Conservation (phyloP, 2,113 vertebrate species). For the Neodon shergylaensis region DNA sequence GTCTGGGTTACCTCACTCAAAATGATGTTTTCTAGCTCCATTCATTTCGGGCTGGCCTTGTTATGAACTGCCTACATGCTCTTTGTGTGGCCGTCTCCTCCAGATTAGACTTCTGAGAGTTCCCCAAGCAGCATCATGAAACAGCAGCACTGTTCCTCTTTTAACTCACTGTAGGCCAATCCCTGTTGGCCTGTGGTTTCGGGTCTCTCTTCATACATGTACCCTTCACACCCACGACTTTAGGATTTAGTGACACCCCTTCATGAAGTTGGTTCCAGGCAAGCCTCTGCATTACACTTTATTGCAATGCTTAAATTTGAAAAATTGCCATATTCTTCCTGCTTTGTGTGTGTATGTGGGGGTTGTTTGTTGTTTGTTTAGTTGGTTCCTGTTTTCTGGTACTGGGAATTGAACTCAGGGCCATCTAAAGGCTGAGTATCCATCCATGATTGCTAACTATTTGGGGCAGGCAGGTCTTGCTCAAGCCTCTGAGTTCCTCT, state of each 20-base stretch:
- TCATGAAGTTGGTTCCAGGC: no score
- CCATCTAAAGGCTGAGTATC: background rate
- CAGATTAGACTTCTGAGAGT: background rate
- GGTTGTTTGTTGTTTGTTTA: background rate
- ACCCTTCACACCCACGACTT: background rate
- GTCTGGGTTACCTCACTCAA: no score
- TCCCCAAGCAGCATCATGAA: background rate
- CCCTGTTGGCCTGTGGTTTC: background rate
- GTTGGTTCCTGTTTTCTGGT: background rate
- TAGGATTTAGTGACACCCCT: background rate
- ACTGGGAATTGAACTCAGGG: background rate
- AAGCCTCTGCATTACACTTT: background rate
- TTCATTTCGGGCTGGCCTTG: background rate
- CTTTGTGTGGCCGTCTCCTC: background rate
- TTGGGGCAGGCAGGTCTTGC: background rate
- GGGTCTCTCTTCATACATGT: no score
- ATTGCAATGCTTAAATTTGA: slow-evolving; percentile 1
- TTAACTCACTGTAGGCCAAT: background rate
- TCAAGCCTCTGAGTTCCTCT: background rate
- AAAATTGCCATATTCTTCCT: background rate
- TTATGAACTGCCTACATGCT: no score
- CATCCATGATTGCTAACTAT: background rate
- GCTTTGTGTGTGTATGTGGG: background rate
- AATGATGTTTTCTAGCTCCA: no score
- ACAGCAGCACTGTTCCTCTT: background rate